Evolutionary conservation across 2,797 vertebrate species (phyloP).

Genomic region (Scomberomorus guttatus): DNA sequence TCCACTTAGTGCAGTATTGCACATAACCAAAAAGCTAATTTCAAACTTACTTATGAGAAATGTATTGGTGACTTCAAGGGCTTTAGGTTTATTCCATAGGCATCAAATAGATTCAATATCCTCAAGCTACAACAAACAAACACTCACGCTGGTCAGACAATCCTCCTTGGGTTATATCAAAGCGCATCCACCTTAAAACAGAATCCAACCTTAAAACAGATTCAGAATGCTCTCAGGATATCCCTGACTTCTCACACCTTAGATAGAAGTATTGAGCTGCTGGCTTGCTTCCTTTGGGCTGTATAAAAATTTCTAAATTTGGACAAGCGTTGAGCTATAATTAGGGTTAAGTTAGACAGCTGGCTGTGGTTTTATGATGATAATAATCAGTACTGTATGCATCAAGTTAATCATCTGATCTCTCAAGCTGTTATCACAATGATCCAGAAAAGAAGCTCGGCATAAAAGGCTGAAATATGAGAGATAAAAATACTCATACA

Average conservation of each 20-base stretch:
- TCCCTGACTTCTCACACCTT: constrained; percentile 21
- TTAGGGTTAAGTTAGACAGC: constrained; percentile 12
- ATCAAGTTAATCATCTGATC: constrained; percentile 6
- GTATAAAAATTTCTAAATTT: constrained; percentile 20
- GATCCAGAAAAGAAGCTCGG: neutral
- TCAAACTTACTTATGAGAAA: constrained; percentile 2
- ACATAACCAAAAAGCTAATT: constrained; percentile 5
- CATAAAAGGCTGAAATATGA: neutral
- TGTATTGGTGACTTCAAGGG: neutral
- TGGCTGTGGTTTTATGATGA: constrained; percentile 20
- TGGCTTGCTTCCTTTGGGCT: constrained; percentile 11
- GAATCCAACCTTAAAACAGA: constrained; percentile 29
- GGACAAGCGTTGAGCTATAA: neutral
- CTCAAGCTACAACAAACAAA: constrained; percentile 7
- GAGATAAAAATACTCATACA: neutral
- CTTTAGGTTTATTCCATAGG: neutral
- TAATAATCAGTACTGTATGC: neutral
- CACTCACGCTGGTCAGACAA: neutral
- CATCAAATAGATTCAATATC: constrained; percentile 13
- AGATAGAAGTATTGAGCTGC: constrained; percentile 33
- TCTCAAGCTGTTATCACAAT: constrained; percentile 3
- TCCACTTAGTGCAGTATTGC: neutral
- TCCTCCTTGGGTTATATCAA: neutral
- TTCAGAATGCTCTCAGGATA: constrained; percentile 20
- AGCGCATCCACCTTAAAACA: constrained; percentile 19